A percentile compares a stretch with the other conserved stretches of the same genome.
phyloP scores from a whole-genome alignment of 2,797 vertebrate species.

The Echeneis naucrates region DNA sequence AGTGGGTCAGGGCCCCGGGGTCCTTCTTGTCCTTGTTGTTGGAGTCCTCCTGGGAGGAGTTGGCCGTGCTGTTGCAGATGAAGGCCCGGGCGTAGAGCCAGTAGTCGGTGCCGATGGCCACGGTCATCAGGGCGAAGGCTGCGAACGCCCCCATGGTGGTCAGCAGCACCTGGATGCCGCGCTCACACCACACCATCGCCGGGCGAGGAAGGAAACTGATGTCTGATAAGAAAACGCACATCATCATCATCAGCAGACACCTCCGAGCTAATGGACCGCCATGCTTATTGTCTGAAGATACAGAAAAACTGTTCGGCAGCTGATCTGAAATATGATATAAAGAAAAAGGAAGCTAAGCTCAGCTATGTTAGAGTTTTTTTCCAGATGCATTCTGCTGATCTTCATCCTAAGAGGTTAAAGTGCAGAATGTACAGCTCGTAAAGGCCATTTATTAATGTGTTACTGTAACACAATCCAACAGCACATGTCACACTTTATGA shows the following conservation, averaged over 20 bases:
- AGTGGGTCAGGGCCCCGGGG: conserved; percentile 93
- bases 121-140: conserved; percentile 94
- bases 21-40: conserved; percentile 90
- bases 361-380: too few species aligned
- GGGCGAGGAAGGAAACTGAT: conserved; percentile 74
- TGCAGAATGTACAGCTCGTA: too few species aligned
- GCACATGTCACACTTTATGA: neutral
- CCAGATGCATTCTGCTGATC: neutral
- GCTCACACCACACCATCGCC: conserved; percentile 91
- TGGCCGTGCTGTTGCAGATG: conserved; percentile 94
- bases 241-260: neutral
- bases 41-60: conserved; percentile 87
- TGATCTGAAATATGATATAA: too few species aligned
- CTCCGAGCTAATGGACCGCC: too few species aligned
- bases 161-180: conserved; percentile 91
- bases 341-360: too few species aligned
- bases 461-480: too few species aligned
- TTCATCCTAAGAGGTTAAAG: neutral
- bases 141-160: conserved; percentile 94
- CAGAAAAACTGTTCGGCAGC: too few species aligned
- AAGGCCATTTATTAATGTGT: too few species aligned
- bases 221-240: conserved; percentile 31
- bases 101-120: conserved; percentile 94
- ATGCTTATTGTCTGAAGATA: too few species aligned
- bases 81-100: conserved; percentile 94